Evolutionary conservation across 2,113 vertebrate species (phyloP).

Genomic region (Myrmecophaga tridactyla): DNA sequence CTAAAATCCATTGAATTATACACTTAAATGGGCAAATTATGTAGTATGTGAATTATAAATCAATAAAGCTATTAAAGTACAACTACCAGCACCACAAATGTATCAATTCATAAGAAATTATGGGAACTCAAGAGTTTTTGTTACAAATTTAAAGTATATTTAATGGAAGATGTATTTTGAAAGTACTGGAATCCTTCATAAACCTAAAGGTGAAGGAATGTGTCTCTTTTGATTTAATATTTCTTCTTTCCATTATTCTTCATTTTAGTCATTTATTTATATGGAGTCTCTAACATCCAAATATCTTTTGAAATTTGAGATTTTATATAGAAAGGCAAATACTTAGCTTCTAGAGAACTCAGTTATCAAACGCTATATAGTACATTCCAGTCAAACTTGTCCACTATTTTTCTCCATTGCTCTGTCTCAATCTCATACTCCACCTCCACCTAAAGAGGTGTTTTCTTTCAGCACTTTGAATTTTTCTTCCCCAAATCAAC

Average conservation of each 20-base stretch:
- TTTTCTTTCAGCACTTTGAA: constrained; percentile 22
- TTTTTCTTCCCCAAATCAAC: not conserved
- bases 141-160: constrained; percentile 51
- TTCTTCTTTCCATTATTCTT: not conserved
- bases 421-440: not conserved
- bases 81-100: not conserved
- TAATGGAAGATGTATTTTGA: constrained; percentile 37
- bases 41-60: no score
- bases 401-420: not conserved
- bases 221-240: constrained; percentile 15
- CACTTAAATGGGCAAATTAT: no score
- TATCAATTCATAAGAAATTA: not conserved
- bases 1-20: no score
- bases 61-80: no score
- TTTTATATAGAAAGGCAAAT: not conserved
- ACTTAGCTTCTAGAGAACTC: not conserved
- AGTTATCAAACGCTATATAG: not conserved
- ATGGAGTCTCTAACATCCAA: not conserved
- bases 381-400: constrained; percentile 7
- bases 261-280: not conserved
- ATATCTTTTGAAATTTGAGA: not conserved
- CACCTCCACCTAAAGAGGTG: not conserved
- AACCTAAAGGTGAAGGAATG: constrained; percentile 5
- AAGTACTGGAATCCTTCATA: constrained; percentile 21
- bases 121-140: not conserved